Evolutionary conservation across 2,113 vertebrate species (phyloP).

Genomic region (Echinops telfairi): DNA sequence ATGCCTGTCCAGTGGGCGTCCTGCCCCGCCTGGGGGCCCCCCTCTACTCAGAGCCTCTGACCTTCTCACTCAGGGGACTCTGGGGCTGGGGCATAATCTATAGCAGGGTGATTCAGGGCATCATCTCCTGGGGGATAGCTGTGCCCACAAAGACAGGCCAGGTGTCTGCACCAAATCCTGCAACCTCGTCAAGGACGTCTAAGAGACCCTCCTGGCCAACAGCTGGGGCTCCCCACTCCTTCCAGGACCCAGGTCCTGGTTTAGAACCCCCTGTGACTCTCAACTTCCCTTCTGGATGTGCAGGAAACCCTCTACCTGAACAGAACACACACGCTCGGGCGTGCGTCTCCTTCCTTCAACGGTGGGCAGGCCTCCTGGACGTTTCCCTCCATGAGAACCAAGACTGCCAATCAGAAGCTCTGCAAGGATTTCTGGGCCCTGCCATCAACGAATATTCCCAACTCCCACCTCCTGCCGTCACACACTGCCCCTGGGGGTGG

Average conservation of each 20-base stretch:
- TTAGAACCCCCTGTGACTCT: neutral
- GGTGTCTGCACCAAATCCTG: constrained; percentile 61
- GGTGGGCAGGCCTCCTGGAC: neutral
- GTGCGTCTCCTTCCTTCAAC: neutral
- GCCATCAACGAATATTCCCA: neutral
- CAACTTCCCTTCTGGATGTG: neutral
- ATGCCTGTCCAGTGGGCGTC: neutral
- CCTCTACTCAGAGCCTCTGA: neutral
- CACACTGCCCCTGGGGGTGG: neutral
- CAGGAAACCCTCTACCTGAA: neutral
- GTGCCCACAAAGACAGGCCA: neutral
- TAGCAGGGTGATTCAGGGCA: constrained; percentile 55
- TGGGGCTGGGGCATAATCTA: constrained; percentile 75
- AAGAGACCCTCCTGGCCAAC: neutral
- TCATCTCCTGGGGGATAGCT: constrained; percentile 69
- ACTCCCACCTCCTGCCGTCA: too few species aligned
- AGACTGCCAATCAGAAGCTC: neutral
- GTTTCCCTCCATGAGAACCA: neutral
- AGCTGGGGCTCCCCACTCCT: neutral
- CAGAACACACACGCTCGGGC: neutral
- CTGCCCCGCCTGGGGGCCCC: neutral
- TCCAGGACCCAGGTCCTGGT: neutral
- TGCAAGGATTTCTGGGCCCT: neutral
- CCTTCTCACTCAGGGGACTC: constrained; percentile 61
- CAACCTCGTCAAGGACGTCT: constrained; percentile 74